Evolutionary conservation across 2,113 vertebrate species (phyloP).

Genomic region (Psilopogon haemacephalus): DNA sequence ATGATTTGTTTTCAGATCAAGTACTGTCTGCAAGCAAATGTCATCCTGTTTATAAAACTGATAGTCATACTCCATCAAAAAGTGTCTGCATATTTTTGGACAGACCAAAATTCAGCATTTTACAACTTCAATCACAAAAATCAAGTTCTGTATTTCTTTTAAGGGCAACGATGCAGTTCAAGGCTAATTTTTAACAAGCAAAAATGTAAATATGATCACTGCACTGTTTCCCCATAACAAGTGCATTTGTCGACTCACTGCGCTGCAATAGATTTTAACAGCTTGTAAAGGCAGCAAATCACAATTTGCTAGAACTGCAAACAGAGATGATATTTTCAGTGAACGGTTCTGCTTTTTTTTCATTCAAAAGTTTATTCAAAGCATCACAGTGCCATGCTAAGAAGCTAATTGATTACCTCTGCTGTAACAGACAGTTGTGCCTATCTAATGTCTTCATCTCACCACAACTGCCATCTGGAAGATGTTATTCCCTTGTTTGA

Average conservation of each 20-base stretch:
- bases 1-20: background rate
- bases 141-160: background rate
- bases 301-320: background rate
- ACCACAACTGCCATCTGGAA: background rate
- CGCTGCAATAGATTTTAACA: background rate
- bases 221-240: background rate
- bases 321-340: background rate
- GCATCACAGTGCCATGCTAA: background rate
- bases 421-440: background rate
- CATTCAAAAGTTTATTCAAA: background rate
- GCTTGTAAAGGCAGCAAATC: background rate
- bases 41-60: background rate
- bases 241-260: background rate
- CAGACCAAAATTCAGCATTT: background rate
- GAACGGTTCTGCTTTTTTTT: background rate
- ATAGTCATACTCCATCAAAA: background rate
- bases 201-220: background rate
- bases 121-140: background rate
- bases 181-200: background rate
- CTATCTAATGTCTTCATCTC: background rate
- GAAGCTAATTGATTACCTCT: background rate
- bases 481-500: too few species aligned
- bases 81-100: background rate
- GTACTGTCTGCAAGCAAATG: background rate
- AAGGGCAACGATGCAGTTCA: background rate